Conservation (phyloP, 2,797 vertebrate species). For the Phrynocephalus forsythii region DNA sequence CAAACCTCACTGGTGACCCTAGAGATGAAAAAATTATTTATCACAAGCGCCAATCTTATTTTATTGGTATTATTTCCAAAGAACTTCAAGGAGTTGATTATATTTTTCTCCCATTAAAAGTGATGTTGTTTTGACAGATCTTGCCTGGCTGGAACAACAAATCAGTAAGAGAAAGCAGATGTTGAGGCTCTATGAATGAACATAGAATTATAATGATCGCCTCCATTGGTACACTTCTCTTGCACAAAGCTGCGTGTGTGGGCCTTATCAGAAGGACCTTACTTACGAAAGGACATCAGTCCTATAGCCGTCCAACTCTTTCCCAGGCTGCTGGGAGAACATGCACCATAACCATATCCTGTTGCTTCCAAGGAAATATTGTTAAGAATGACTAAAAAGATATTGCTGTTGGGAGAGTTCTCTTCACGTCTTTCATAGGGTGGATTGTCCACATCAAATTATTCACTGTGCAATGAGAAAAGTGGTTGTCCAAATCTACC, state of each 20-base stretch:
- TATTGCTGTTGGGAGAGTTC: neutral
- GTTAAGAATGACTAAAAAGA: neutral
- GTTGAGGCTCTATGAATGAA: conserved; percentile 20
- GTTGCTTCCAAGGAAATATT: neutral
- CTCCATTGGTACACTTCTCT: neutral
- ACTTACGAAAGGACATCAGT: neutral
- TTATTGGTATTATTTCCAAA: conserved; percentile 54
- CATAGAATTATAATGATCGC: conserved; percentile 38
- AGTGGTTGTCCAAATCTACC: neutral
- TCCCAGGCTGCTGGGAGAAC: neutral
- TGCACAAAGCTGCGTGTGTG: accelerated
- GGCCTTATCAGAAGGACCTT: neutral
- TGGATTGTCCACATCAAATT: neutral
- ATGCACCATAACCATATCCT: neutral
- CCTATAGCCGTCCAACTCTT: neutral
- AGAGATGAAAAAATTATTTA: conserved; percentile 42
- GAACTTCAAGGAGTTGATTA: conserved; percentile 44
- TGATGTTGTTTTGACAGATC: conserved; percentile 57
- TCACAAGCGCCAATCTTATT: conserved; percentile 23
- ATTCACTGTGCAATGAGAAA: conserved; percentile 8
- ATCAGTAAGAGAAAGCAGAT: conserved; percentile 50
- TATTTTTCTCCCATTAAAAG: conserved; percentile 41
- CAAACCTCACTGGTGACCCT: conserved; percentile 16
- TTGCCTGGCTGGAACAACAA: conserved; percentile 51
- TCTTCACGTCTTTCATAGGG: neutral